phyloP scores from a whole-genome alignment of 2,888 invertebrate species.

The Craniophora ligustri region DNA sequence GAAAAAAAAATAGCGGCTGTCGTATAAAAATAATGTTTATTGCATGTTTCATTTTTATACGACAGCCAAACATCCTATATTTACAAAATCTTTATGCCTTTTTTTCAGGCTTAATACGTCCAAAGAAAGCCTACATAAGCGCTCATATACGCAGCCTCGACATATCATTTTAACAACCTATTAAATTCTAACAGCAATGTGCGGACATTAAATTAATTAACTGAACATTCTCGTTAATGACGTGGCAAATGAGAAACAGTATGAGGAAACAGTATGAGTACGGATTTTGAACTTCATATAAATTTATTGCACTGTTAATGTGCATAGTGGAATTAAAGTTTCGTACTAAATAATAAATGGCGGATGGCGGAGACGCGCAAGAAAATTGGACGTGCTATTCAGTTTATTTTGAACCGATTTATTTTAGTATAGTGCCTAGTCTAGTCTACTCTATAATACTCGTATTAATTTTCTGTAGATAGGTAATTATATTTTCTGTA shows the following conservation, averaged over 20 bases:
- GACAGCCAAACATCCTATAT: too few species aligned
- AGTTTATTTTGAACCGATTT: background rate
- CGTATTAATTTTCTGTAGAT: too few species aligned
- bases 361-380: background rate
- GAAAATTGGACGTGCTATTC: constrained; percentile 8
- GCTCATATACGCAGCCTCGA: constrained; percentile 13
- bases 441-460: too few species aligned
- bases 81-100: too few species aligned
- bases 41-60: too few species aligned
- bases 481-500: too few species aligned
- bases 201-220: constrained; percentile 36
- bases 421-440: too few species aligned
- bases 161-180: constrained; percentile 40
- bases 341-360: constrained; percentile 15
- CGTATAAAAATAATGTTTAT: too few species aligned
- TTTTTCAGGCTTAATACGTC: constrained; percentile 20
- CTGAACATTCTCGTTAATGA: constrained; percentile 27
- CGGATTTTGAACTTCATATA: constrained; percentile 26
- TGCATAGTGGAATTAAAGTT: constrained; percentile 29
- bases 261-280: constrained; percentile 10
- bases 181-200: constrained; percentile 19
- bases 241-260: constrained; percentile 8
- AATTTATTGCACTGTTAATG: constrained; percentile 30
- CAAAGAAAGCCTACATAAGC: constrained; percentile 11
- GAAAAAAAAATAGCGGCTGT: too few species aligned